Conservation (phyloP, 2,797 vertebrate genomes). For the Pipistrellus kuhlii region DNA sequence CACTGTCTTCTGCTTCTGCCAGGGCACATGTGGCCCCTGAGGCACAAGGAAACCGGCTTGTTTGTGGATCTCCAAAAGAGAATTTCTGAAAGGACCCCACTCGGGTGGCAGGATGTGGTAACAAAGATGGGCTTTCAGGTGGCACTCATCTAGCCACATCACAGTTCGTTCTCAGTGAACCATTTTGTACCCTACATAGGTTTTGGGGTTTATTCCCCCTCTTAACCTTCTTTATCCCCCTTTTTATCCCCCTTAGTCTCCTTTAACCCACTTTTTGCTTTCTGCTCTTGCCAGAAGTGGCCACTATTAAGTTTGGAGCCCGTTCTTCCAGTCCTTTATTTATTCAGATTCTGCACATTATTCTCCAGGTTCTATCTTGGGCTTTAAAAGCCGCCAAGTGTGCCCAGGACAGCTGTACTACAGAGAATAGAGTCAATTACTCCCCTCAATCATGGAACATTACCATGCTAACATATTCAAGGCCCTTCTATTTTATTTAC, state of each 20-base stretch:
- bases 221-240: background rate
- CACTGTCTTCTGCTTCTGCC: background rate
- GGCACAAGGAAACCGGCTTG: background rate
- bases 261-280: fast-evolving
- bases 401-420: background rate
- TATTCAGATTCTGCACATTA: background rate
- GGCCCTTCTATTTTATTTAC: no score
- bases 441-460: background rate
- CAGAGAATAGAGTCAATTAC: fast-evolving
- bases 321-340: background rate
- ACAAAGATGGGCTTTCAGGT: background rate
- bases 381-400: background rate
- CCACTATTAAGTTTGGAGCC: background rate
- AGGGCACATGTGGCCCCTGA: background rate
- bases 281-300: background rate
- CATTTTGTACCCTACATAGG: background rate
- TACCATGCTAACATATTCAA: background rate
- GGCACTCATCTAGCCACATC: background rate
- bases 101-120: background rate
- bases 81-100: background rate
- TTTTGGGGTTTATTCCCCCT: background rate
- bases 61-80: background rate
- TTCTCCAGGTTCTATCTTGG: background rate
- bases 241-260: background rate
- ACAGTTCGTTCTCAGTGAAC: background rate